Conservation (phyloP, 2,797 vertebrate species). For the Clarias pachynema region DNA sequence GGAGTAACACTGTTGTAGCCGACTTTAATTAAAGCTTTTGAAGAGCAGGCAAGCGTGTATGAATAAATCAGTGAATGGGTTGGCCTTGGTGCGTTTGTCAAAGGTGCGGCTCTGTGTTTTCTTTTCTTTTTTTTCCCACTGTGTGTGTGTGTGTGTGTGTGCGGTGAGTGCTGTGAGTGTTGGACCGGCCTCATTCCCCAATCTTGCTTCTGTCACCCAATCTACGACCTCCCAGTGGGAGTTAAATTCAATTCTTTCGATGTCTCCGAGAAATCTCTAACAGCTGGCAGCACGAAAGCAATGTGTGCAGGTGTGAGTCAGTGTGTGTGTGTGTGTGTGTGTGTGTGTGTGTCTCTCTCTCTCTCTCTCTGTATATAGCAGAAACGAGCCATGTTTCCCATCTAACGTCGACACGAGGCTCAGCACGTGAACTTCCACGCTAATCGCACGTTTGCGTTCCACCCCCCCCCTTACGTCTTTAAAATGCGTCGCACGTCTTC, state of each 20-base stretch:
- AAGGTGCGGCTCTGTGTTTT: conserved; percentile 40
- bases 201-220: conserved; percentile 52
- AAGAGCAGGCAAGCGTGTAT: conserved; percentile 58
- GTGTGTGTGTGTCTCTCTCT: conserved; percentile 51
- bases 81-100: conserved; percentile 52
- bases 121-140: conserved; percentile 16
- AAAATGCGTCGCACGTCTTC: conserved; percentile 59
- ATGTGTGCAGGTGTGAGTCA: conserved; percentile 55
- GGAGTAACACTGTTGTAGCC: conserved; percentile 52
- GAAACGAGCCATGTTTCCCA: not conserved
- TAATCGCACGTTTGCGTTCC: conserved; percentile 59
- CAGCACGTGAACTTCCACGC: not conserved
- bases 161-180: conserved; percentile 26
- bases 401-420: not conserved
- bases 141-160: conserved; percentile 62
- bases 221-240: conserved; percentile 50
- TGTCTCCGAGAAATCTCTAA: conserved; percentile 42
- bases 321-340: conserved; percentile 59
- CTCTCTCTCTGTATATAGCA: conserved; percentile 44
- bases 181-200: conserved; percentile 49
- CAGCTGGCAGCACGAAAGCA: conserved; percentile 5
- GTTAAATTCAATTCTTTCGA: conserved; percentile 53
- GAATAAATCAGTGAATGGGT: conserved; percentile 57
- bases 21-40: conserved; percentile 62
- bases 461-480: conserved; percentile 60